Base-by-base conservation (phyloP, 2,797 vertebrate genomes). In the Arnoldichthys spilopterus region DNA sequence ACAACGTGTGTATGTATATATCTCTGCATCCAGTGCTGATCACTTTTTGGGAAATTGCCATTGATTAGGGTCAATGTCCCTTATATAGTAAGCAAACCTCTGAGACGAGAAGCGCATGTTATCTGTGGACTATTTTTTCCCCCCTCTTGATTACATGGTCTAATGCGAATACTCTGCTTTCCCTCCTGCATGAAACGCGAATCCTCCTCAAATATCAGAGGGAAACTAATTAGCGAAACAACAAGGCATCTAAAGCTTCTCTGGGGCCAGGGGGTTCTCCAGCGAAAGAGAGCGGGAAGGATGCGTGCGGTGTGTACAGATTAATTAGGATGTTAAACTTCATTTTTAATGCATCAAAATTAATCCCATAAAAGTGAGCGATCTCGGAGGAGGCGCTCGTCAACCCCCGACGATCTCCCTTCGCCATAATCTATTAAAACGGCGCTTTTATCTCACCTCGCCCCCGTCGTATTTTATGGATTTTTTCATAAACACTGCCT, bases 401-500 rank as follows among this genome's bases (percentile, higher is more conserved):
- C 95, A 95, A 91, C 88, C 72, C 92, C 92, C 95, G 94, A 96
- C 92, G 93, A 92, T 83, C 95, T 94, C 94, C 93, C 93, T 87
- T 96, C 93, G 95, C 95, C 94, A 93, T 94, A 93, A 96, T 97
- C 95, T 97, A 97, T 97, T 97, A 97, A 96, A 97, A 96, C 92
- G 88, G 90, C 88, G 92, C 96, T 97, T 97, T 97, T 95, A 97
- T 98, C 97, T 97, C 94, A 94, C 95, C 94, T 96, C 95, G 92
- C 92, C 92, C 93, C 91, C 94, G 95, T 96, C 96, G 94, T 95
- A 96, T 94, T 96, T 97, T 97, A 98, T 97, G 95, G 96, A 98
- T 97, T 97, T 97, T 96, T 96, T 97, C 95, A 97, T 97, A 98
- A 97, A 97, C 96, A 97, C 92, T 88, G 94, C 95, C 95, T 95